Base-by-base conservation (phyloP, 2,888 invertebrate genomes). In the Fabriciana adippe region DNA sequence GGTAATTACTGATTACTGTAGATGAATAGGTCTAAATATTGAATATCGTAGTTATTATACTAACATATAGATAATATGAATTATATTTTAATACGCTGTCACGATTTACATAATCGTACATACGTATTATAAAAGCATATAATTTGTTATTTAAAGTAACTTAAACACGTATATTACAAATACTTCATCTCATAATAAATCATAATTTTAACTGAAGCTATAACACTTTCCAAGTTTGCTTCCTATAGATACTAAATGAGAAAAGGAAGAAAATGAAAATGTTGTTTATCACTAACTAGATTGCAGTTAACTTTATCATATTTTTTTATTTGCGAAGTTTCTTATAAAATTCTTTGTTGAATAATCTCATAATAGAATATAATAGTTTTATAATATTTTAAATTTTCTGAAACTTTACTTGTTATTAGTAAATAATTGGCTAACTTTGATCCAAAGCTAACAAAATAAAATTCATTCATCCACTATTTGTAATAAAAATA, bases 231-330 rank as follows among this genome's bases (percentile, higher is more conserved):
- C 21, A 62, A 66, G 48, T 63, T 59, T 21, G 31, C 45, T 45
- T 51, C 26, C 47, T 45, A 11, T 50, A n/a, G 31, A 61, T 55
- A 55, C 66, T 48, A 45, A 50, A 65, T 56, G 61, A 66, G 35
- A 51, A 45, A 50, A 51, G 8, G 45, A 21, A 53, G 47, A 31
- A 50, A 67, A 66, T 69, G 21, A 55, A 60, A 66, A 60, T 67
- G 60, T 67, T 51, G 45, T 63, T 66, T 60, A 60, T 62, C 48
- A 62, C 35, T 68, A 66, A 66, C 63, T 57, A 60, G 63, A 63
- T 69, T 64, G 66, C 59, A 64, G 64, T 63, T 56, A 64, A 64
- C 67, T 69, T 69, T 45, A 67, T 69, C 35, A 61, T 61, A 51
- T 53, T 61, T 61, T 41, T 61, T 41, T 61, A 1, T 54, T 64